Conservation (phyloP, 2,888 invertebrate genomes). For the Cerceris rybyensis region DNA sequence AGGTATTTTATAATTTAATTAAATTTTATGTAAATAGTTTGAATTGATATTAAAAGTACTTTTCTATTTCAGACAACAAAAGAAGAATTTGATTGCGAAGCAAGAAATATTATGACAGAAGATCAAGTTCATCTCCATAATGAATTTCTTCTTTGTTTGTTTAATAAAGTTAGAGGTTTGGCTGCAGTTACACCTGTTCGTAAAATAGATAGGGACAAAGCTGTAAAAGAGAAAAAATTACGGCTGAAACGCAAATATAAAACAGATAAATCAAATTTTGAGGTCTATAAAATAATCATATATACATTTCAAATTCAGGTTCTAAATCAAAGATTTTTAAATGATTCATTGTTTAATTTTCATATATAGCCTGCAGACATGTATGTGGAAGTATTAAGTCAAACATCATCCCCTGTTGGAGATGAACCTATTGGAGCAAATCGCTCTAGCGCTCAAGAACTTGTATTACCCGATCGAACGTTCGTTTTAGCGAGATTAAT, state of each 20-base stretch:
- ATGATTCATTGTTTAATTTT: not conserved
- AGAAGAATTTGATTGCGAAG: slow-evolving; percentile 92
- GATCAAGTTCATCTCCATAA: slow-evolving; percentile 93
- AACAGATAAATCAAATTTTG: slow-evolving; percentile 80
- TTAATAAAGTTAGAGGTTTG: slow-evolving; percentile 87
- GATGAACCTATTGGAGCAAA: slow-evolving; percentile 82
- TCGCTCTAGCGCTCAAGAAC: slow-evolving; percentile 87
- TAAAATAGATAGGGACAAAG: slow-evolving; percentile 82
- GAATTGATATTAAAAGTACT: slow-evolving; percentile 5
- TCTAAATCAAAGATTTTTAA: not conserved
- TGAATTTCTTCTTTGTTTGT: slow-evolving; percentile 90
- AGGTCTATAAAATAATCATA: slow-evolving; percentile 79
- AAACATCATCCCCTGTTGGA: slow-evolving; percentile 78
- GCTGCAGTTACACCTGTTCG: slow-evolving; percentile 79
- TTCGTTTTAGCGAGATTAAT: slow-evolving; percentile 92
- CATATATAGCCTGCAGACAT: slow-evolving; percentile 78
- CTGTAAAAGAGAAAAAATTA: slow-evolving; percentile 75
- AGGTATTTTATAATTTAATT: slow-evolving; percentile 69
- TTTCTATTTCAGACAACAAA: slow-evolving; percentile 86
- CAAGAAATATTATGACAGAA: slow-evolving; percentile 87
- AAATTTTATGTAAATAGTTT: not conserved
- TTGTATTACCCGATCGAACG: slow-evolving; percentile 92
- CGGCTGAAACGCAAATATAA: slow-evolving; percentile 81
- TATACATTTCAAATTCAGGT: not conserved
- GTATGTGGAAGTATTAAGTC: slow-evolving; percentile 78